Percentiles rank a stretch among this genome's conserved stretches.
phyloP scores from a whole-genome alignment of 23 tunicate genomes.

The Halocynthia roretzi region DNA sequence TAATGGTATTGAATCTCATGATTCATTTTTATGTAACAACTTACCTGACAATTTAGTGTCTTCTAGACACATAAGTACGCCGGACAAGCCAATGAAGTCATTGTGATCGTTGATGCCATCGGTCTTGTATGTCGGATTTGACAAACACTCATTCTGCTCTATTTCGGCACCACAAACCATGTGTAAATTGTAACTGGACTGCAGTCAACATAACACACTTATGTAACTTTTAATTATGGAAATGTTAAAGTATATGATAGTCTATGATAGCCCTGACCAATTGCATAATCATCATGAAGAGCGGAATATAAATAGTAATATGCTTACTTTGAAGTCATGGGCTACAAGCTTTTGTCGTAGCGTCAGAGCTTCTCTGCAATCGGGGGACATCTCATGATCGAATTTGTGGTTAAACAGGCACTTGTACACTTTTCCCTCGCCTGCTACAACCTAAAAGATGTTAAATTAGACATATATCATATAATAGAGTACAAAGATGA shows the following conservation, averaged over 20 bases:
- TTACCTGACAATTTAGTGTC: slow-evolving; percentile 6
- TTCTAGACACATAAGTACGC: slow-evolving; percentile 62
- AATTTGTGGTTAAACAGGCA: slow-evolving; percentile 80
- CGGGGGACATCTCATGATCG: slow-evolving; percentile 52
- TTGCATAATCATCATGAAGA: no score
- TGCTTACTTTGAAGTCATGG: slow-evolving; percentile 60
- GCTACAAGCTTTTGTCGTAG: slow-evolving; percentile 61
- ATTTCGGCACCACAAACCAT: slow-evolving; percentile 43
- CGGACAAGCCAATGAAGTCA: slow-evolving; percentile 40
- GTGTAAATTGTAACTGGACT: slow-evolving; percentile 45
- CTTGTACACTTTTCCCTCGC: slow-evolving; percentile 67
- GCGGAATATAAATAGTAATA: not conserved
- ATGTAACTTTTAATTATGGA: not conserved
- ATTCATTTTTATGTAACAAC: not conserved
- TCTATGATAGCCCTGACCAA: not conserved
- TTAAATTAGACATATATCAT: not conserved
- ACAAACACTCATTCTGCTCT: slow-evolving; percentile 9
- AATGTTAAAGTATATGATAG: no score
- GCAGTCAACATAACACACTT: not conserved
- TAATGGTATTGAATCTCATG: no score
- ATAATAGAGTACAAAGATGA: not conserved
- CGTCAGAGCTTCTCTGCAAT: slow-evolving; percentile 76
- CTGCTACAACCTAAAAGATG: slow-evolving; percentile 41
- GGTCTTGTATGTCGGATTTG: slow-evolving; percentile 1
- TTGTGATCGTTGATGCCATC: slow-evolving; percentile 20